Percentiles rank a stretch among this genome's conserved stretches.
These are phyloP conservation scores for Mus musculus DNA, from an alignment of 2,113 vertebrate species.

Conservation along the genomic window DNA sequence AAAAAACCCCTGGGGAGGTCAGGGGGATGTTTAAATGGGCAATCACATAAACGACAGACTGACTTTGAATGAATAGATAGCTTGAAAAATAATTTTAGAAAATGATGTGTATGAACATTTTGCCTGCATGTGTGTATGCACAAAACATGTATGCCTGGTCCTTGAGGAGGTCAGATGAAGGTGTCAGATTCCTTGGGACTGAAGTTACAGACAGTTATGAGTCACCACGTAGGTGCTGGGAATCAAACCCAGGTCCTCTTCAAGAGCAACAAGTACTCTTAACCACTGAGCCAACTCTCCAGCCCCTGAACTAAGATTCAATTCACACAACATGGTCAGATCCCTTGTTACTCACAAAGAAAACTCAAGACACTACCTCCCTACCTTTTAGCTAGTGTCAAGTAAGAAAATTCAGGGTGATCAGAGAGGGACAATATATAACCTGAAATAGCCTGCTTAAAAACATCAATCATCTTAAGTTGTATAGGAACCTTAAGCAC, in stretches of 20 bases:
- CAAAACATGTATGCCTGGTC: neutral
- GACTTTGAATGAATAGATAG: neutral
- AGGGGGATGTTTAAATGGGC: neutral
- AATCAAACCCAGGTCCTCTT: neutral
- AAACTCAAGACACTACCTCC: neutral
- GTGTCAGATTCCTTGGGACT: neutral
- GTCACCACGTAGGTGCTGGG: neutral
- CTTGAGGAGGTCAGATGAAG: neutral
- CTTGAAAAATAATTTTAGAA: neutral
- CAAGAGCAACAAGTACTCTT: neutral
- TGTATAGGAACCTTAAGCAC: neutral
- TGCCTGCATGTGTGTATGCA: neutral
- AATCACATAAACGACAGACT: neutral
- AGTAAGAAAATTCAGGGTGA: neutral
- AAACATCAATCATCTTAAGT: neutral
- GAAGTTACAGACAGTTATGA: neutral
- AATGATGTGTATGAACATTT: neutral
- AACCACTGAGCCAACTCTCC: neutral
- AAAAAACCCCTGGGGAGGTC: neutral
- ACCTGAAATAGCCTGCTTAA: neutral
- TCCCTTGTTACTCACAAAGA: slow-evolving; percentile 17
- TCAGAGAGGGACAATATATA: neutral
- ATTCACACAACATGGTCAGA: slow-evolving; percentile 2
- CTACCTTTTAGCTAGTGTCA: neutral
- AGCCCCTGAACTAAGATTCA: neutral